These are phyloP conservation scores for Drosophila meridiana DNA, from an alignment of 2,888 invertebrate species.

Conservation along the genomic window DNA sequence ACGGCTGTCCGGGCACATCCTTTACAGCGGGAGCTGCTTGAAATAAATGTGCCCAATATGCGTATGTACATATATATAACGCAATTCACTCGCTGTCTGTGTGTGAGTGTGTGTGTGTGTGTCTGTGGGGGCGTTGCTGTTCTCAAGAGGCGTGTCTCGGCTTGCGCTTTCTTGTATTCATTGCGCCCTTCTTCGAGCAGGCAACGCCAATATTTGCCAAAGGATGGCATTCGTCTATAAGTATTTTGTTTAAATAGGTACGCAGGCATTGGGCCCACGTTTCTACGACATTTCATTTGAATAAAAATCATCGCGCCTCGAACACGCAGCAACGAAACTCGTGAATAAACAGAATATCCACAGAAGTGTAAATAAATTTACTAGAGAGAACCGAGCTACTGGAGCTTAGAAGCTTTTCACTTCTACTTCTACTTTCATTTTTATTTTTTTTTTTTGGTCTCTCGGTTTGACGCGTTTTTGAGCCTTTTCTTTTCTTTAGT, in stretches of 20 bases:
- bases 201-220: slow-evolving; percentile 68
- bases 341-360: slow-evolving; percentile 77
- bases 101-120: background rate
- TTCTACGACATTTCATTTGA: slow-evolving; percentile 38
- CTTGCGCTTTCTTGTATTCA: slow-evolving; percentile 29
- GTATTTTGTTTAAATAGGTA: slow-evolving; percentile 78
- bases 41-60: slow-evolving; percentile 25
- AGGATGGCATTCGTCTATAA: slow-evolving; percentile 73
- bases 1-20: slow-evolving; percentile 7
- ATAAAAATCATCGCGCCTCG: slow-evolving; percentile 54
- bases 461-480: background rate
- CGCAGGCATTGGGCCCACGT: slow-evolving; percentile 46
- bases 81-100: slow-evolving; percentile 35
- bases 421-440: background rate
- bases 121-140: background rate
- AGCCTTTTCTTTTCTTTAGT: background rate
- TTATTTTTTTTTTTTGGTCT: background rate
- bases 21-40: slow-evolving; percentile 32
- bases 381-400: slow-evolving; percentile 32
- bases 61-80: slow-evolving; percentile 23
- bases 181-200: slow-evolving; percentile 44
- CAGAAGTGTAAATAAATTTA: slow-evolving; percentile 72
- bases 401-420: slow-evolving; percentile 6
- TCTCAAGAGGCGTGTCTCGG: slow-evolving; percentile 37
- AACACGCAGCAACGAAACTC: slow-evolving; percentile 61